Conservation (phyloP, 1,140 invertebrate genomes). For the Penaeus chinensis region DNA sequence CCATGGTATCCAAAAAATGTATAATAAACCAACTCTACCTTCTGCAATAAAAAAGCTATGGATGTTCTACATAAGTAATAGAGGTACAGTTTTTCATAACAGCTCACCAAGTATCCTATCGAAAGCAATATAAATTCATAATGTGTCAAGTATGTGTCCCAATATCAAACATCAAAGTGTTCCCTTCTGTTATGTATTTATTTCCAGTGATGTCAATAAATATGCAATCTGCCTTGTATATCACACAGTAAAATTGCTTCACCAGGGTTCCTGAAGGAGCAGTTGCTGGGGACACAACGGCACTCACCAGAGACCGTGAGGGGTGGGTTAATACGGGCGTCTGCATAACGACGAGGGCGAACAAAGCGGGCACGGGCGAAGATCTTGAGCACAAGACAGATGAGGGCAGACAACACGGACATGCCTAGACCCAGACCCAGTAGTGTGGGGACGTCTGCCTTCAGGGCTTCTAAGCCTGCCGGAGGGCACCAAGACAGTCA, state of each 20-base stretch:
- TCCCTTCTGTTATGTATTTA: not conserved
- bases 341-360: slow-evolving; percentile 80
- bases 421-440: slow-evolving; percentile 84
- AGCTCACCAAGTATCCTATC: slow-evolving; percentile 16
- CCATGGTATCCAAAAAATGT: too few relatives aligned
- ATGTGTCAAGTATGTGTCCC: slow-evolving; percentile 6
- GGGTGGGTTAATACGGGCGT: slow-evolving; percentile 83
- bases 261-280: not conserved
- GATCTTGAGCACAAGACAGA: slow-evolving; percentile 86
- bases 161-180: slow-evolving; percentile 20
- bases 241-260: too few relatives aligned
- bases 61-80: slow-evolving; percentile 23
- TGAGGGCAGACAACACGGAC: slow-evolving; percentile 82
- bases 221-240: too few relatives aligned
- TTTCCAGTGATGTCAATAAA: too few relatives aligned
- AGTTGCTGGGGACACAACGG: not conserved
- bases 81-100: slow-evolving; percentile 3
- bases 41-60: slow-evolving; percentile 34
- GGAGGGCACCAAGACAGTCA: slow-evolving; percentile 61
- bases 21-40: not conserved
- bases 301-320: slow-evolving; percentile 83
- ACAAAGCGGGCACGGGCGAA: slow-evolving; percentile 79
- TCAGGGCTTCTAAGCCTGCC: slow-evolving; percentile 83
- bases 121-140: slow-evolving; percentile 24
- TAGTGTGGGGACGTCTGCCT: slow-evolving; percentile 83